These are phyloP conservation scores for Danio aesculapii DNA, from an alignment of 2,797 vertebrate species.

Conservation along the genomic window DNA sequence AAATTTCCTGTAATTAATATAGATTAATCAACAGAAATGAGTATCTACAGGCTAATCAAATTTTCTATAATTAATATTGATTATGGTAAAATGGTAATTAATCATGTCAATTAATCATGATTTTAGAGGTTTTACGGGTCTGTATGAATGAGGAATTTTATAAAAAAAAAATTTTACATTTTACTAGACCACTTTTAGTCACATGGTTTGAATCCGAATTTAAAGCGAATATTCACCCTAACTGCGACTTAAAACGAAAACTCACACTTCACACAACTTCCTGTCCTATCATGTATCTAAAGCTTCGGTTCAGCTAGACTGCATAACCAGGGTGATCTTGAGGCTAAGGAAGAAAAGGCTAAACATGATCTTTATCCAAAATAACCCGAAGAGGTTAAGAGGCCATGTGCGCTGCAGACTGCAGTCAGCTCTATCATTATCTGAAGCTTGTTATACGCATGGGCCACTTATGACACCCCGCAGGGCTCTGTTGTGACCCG, in stretches of 20 bases:
- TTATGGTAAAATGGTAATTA: no score
- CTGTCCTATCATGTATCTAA: slow-evolving; percentile 35
- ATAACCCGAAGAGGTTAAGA: slow-evolving; percentile 56
- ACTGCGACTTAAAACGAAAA: not conserved
- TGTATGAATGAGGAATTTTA: no score
- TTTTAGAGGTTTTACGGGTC: no score
- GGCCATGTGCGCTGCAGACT: slow-evolving; percentile 69
- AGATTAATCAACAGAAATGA: no score
- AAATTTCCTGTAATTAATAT: no score
- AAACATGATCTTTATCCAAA: slow-evolving; percentile 63
- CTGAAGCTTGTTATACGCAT: slow-evolving; percentile 62
- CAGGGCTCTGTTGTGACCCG: slow-evolving; percentile 35
- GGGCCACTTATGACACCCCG: slow-evolving; percentile 45
- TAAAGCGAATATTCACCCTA: slow-evolving; percentile 8
- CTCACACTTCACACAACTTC: slow-evolving; percentile 11
- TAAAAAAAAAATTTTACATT: no score
- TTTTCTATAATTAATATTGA: no score
- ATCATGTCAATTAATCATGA: no score
- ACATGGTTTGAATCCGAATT: not conserved
- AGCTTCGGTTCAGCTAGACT: not conserved
- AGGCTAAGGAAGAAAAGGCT: slow-evolving; percentile 39
- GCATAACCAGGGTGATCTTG: slow-evolving; percentile 10
- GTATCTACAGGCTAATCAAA: no score
- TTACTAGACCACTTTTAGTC: not conserved
- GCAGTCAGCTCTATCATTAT: slow-evolving; percentile 67